A percentile compares a stretch with the other conserved stretches of the same genome.
These are phyloP conservation scores for Megaptera novaeangliae DNA, from an alignment of 2,113 vertebrate genomes.

Conservation along the genomic window DNA sequence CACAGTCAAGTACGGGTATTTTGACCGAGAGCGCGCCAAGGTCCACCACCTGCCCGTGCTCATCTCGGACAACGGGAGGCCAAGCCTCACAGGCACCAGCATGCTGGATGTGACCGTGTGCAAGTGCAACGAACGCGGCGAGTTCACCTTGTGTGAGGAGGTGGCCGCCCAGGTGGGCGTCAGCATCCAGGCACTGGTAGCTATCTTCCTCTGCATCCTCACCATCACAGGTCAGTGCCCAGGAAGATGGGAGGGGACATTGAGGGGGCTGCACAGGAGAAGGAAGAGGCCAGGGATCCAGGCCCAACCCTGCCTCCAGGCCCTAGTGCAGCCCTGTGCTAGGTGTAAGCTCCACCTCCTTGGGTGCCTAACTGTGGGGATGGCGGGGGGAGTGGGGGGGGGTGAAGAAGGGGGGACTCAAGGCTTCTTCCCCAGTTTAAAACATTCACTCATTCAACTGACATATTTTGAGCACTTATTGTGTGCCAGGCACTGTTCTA, in stretches of 20 bases:
- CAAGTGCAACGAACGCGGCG: conserved; percentile 83
- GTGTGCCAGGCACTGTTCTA: not conserved
- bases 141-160: conserved; percentile 84
- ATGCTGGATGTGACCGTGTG: conserved; percentile 86
- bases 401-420: accelerated
- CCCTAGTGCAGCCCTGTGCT: not conserved
- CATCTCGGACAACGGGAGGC: conserved; percentile 88
- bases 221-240: conserved; percentile 88
- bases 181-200: conserved; percentile 88
- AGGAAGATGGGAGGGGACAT: accelerated
- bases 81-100: conserved; percentile 82
- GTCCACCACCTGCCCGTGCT: conserved; percentile 86
- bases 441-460: not conserved
- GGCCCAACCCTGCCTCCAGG: not conserved
- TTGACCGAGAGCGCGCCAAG: conserved; percentile 85
- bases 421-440: not conserved
- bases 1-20: conserved; percentile 87
- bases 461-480: not conserved
- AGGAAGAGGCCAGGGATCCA: not conserved
- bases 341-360: not conserved
- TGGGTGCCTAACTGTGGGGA: not conserved
- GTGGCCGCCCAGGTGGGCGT: conserved; percentile 77
- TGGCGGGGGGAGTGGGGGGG: too few species aligned
- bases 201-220: conserved; percentile 89
- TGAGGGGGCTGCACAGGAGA: accelerated